Base-by-base conservation (phyloP, 2,888 invertebrate species). In the Achlya flavicornis region DNA sequence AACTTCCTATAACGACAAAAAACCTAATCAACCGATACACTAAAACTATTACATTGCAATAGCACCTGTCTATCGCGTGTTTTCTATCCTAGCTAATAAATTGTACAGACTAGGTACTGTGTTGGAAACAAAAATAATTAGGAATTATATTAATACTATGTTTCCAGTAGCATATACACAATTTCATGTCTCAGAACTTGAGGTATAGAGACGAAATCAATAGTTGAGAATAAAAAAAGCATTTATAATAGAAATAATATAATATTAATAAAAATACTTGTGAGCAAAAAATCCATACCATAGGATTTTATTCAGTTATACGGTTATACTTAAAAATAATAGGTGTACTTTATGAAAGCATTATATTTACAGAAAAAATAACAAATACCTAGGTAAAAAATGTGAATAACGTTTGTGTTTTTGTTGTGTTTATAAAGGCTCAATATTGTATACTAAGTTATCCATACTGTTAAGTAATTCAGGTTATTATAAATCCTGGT, bases 271-370 rank as follows among this genome's bases (percentile, higher is more conserved):
- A 57, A 62, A 62, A 58, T 43, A 48, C 46, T 43, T 32, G 33
- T 62, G 62, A 62, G 62, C 62, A 62, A 62, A 58, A 62, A 62
- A 58, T 46, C 43, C 33, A 58, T 53, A 53, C 16, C 19, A 53
- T 53, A 53, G 10, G 19, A 19, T 48, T 16, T 16, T 16, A 5
- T 48, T 57, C 12, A 19, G 46, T 33, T 57, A 32, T 43, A 41
- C 12, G 12, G 46, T 33, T 57, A 32, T 43, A 41, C 35, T 57
- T 62, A 11, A 57, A 41, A 58, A 58, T 62, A 32, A 43, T 16
- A 61, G 5, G 38, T 48, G 8, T 46, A 62, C 46, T 58, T 26
- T 63, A 63, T 58, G 58, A 46, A 63, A 63, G 26, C 1, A 26
- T 26, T 26, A 63, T 63, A 53, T 19, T 53, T 53, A 53, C 53